A percentile compares a stretch with the other conserved stretches of the same genome.
Evolutionary conservation across 2,797 vertebrate species (phyloP).

Genomic region (Coccyzus lansbergi): DNA sequence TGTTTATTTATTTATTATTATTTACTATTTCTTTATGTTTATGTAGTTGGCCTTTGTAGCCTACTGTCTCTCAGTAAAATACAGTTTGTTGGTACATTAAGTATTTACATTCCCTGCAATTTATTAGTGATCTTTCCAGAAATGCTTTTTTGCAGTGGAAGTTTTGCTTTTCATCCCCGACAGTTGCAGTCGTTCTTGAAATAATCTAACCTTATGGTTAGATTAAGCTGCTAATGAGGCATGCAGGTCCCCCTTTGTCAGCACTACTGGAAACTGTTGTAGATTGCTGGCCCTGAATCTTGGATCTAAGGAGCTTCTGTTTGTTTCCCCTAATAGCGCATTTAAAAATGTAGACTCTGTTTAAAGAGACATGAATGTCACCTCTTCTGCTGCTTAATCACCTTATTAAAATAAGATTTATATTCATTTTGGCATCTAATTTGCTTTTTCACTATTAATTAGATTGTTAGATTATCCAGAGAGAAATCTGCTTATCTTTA

Average conservation of each 20-base stretch:
- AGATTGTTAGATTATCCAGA: background rate
- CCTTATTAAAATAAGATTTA: conserved; percentile 1
- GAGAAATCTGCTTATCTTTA: background rate
- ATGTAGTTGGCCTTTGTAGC: background rate
- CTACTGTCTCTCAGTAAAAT: background rate
- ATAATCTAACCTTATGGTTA: conserved; percentile 40
- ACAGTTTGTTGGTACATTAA: background rate
- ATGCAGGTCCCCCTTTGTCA: conserved; percentile 31
- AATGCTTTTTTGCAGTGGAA: background rate
- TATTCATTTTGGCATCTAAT: background rate
- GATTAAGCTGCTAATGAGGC: conserved; percentile 61
- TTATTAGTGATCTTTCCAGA: background rate
- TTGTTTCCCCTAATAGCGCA: background rate
- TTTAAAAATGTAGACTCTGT: background rate
- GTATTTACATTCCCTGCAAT: background rate
- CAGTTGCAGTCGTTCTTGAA: accelerated
- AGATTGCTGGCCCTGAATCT: conserved; percentile 34
- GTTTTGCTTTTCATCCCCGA: background rate
- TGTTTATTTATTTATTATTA: too few species aligned
- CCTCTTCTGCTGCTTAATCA: background rate
- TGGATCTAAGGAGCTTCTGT: conserved; percentile 1
- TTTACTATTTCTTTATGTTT: background rate
- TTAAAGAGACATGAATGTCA: background rate
- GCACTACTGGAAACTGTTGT: conserved; percentile 15
- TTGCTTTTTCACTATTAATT: background rate